Percentiles rank a stretch among this genome's conserved stretches.
Evolutionary conservation across 37 sponge, comb jelly and placozoan genomes (phyloP).

Genomic region (Cladorhizidae sp.): DNA sequence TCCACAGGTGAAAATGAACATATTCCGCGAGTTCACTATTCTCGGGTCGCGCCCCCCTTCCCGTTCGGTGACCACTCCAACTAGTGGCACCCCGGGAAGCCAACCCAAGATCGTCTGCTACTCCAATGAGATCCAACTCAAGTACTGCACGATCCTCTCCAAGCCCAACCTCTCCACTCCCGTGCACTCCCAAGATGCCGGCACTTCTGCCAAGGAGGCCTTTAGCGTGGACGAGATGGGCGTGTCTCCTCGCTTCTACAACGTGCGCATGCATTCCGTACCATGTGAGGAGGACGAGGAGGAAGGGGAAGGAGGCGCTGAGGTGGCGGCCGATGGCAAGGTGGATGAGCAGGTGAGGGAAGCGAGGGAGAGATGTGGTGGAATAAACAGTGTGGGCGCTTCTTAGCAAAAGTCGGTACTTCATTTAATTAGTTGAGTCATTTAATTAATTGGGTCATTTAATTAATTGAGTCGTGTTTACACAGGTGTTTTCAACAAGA

Average conservation of each 20-base stretch:
- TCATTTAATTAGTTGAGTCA: too few relatives aligned
- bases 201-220: slow-evolving; percentile 1
- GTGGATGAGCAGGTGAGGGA: slow-evolving; percentile 44
- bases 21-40: slow-evolving; percentile 15
- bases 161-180: slow-evolving; percentile 6
- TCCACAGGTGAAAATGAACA: slow-evolving; percentile 48
- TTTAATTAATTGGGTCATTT: too few relatives aligned
- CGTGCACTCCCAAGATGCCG: background rate
- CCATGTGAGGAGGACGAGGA: slow-evolving; percentile 4
- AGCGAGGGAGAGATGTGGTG: too few relatives aligned
- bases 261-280: slow-evolving; percentile 28
- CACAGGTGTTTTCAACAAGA: too few relatives aligned
- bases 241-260: slow-evolving; percentile 52
- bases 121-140: slow-evolving; percentile 43
- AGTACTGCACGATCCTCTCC: slow-evolving; percentile 37
- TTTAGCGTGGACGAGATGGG: background rate
- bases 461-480: too few relatives aligned
- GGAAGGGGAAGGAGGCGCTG: slow-evolving; percentile 20
- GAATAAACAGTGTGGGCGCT: too few relatives aligned
- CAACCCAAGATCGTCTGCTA: slow-evolving; percentile 35
- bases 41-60: background rate
- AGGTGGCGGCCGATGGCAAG: background rate
- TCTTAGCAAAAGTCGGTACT: too few relatives aligned
- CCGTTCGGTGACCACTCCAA: background rate
- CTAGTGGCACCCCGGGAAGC: background rate